phyloP scores from a whole-genome alignment of 1,140 invertebrate genomes.

The Piezodorus guildinii region DNA sequence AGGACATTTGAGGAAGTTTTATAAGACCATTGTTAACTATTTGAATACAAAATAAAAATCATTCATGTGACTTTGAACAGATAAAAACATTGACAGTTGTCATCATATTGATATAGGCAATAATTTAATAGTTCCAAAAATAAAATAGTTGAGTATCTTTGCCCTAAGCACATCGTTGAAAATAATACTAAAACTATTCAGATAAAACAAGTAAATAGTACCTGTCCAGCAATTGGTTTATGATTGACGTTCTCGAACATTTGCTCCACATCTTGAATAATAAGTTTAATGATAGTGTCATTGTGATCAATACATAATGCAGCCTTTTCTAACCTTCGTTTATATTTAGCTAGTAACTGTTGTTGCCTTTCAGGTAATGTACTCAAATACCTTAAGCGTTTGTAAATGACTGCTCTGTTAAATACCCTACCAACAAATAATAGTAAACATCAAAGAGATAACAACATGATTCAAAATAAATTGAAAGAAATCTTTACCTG shows the following conservation, averaged over 20 bases:
- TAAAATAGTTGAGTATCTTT: too few relatives aligned
- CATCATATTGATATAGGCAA: too few relatives aligned
- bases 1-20: too few relatives aligned
- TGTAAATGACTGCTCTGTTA: background rate
- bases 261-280: constrained; percentile 65
- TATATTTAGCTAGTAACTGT: constrained; percentile 60
- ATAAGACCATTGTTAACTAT: too few relatives aligned
- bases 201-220: background rate
- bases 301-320: constrained; percentile 74
- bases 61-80: too few relatives aligned
- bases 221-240: constrained; percentile 27
- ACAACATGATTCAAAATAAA: background rate
- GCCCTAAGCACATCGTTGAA: too few relatives aligned
- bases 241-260: constrained; percentile 71
- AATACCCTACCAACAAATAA: background rate
- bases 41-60: too few relatives aligned
- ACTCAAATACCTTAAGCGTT: constrained; percentile 35
- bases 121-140: too few relatives aligned
- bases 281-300: constrained; percentile 67
- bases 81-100: too few relatives aligned
- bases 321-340: constrained; percentile 58
- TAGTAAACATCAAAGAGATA: background rate
- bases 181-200: too few relatives aligned
- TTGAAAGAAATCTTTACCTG: constrained; percentile 27
- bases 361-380: constrained; percentile 65